Evolutionary conservation across 2,888 invertebrate genomes (phyloP).

Genomic region (Eucera pruinosa): DNA sequence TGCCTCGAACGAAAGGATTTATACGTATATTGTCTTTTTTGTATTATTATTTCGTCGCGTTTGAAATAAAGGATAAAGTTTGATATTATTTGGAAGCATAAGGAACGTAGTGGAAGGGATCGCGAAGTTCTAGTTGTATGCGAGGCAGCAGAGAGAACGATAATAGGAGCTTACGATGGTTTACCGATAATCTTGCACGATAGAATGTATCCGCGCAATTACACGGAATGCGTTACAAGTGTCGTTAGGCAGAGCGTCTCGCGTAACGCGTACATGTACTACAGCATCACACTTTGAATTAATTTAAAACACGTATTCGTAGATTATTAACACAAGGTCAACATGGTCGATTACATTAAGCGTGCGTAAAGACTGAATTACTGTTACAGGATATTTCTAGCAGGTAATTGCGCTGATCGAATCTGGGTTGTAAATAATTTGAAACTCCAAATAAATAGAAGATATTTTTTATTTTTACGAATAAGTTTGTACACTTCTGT

Average conservation of each 20-base stretch:
- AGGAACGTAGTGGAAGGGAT: slow-evolving; percentile 7
- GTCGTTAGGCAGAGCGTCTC: slow-evolving; percentile 26
- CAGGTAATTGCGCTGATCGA: slow-evolving; percentile 48
- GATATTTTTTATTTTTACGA: slow-evolving; percentile 76
- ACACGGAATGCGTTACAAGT: slow-evolving; percentile 38
- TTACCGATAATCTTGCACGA: slow-evolving; percentile 26
- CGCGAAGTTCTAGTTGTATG: slow-evolving; percentile 11
- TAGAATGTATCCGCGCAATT: slow-evolving; percentile 39
- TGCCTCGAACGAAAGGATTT: slow-evolving; percentile 13
- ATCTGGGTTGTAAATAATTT: slow-evolving; percentile 63
- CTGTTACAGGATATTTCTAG: slow-evolving; percentile 61
- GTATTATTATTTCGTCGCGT: neutral
- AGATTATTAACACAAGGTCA: slow-evolving; percentile 46
- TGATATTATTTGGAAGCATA: slow-evolving; percentile 9
- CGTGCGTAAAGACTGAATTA: slow-evolving; percentile 61
- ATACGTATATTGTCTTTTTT: slow-evolving; percentile 6
- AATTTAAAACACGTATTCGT: slow-evolving; percentile 46
- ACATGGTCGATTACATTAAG: slow-evolving; percentile 48
- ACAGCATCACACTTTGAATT: slow-evolving; percentile 46
- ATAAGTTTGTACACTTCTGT: slow-evolving; percentile 80
- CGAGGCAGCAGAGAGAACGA: slow-evolving; percentile 16
- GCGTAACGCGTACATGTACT: slow-evolving; percentile 42
- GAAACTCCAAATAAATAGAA: slow-evolving; percentile 71
- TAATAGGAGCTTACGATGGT: slow-evolving; percentile 32
- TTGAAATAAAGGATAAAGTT: slow-evolving; percentile 7